Conservation (phyloP, 2,888 invertebrate genomes). For the Allacma fusca region DNA sequence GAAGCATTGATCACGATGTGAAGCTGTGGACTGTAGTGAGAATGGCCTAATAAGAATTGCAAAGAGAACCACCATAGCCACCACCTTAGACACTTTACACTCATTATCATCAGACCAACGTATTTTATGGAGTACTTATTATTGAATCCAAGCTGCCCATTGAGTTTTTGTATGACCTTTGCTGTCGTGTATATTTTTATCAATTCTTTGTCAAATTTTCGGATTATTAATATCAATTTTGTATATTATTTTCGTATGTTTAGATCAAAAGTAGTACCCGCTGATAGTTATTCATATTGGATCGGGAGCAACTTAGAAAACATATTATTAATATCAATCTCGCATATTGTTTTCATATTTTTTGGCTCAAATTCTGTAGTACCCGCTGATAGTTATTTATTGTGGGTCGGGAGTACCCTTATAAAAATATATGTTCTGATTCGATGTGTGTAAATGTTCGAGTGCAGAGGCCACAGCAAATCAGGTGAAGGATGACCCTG, state of each 20-base stretch:
- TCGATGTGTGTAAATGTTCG: constrained; percentile 61
- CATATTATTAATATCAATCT: constrained; percentile 27
- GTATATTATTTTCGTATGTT: no score
- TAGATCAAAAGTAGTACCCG: no score
- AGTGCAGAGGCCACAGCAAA: constrained; percentile 62
- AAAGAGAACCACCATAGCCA: constrained; percentile 53
- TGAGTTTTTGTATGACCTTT: background rate
- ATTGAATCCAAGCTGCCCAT: constrained; percentile 1
- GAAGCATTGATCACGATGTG: constrained; percentile 1
- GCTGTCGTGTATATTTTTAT: background rate
- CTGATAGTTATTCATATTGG: constrained; percentile 19
- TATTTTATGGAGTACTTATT: constrained; percentile 10
- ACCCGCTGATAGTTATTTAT: no score
- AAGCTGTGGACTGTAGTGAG: constrained; percentile 5
- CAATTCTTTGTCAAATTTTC: no score
- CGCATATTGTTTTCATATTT: no score
- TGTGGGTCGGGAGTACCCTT: constrained; percentile 43
- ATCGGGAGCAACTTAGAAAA: constrained; percentile 38
- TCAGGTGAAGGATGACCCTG: constrained; percentile 74
- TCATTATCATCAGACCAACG: constrained; percentile 37
- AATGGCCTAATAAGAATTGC: constrained; percentile 17
- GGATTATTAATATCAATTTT: no score
- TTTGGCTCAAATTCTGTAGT: no score
- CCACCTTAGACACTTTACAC: constrained; percentile 61
- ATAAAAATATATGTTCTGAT: constrained; percentile 50